A percentile compares a stretch with the other conserved stretches of the same genome.
Evolutionary conservation across 2,113 vertebrate species (phyloP).

Genomic region (Lipotes vexillifer): DNA sequence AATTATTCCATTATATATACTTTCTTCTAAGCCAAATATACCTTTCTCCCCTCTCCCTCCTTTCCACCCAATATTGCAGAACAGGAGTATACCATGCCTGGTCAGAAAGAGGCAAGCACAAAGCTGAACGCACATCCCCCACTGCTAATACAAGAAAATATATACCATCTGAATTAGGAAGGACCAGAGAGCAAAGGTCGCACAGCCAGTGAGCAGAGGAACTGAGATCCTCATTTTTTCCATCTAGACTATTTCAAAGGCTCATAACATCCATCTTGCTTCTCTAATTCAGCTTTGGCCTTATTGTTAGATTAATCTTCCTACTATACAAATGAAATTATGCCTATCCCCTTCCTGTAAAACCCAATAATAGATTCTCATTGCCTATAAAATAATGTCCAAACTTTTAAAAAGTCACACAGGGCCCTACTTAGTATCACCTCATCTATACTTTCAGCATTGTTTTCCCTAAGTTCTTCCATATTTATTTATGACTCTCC

Average conservation of each 20-base stretch:
- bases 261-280: background rate
- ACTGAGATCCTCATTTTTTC: background rate
- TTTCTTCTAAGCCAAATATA: background rate
- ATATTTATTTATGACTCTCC: background rate
- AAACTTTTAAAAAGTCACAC: background rate
- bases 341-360: background rate
- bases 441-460: background rate
- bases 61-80: background rate
- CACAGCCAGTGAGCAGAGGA: background rate
- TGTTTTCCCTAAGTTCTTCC: background rate
- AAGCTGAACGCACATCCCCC: background rate
- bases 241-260: background rate
- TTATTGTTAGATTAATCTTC: slow-evolving; percentile 7
- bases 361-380: background rate
- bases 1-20: background rate
- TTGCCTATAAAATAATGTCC: background rate
- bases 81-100: background rate
- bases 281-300: background rate
- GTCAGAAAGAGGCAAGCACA: background rate
- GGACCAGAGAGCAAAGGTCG: background rate
- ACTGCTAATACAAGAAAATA: background rate
- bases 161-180: background rate
- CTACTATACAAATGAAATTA: background rate
- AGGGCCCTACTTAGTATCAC: background rate
- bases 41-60: background rate